Evolutionary conservation across 2,888 invertebrate genomes (phyloP).

Genomic region (Cyaniris semiargus): DNA sequence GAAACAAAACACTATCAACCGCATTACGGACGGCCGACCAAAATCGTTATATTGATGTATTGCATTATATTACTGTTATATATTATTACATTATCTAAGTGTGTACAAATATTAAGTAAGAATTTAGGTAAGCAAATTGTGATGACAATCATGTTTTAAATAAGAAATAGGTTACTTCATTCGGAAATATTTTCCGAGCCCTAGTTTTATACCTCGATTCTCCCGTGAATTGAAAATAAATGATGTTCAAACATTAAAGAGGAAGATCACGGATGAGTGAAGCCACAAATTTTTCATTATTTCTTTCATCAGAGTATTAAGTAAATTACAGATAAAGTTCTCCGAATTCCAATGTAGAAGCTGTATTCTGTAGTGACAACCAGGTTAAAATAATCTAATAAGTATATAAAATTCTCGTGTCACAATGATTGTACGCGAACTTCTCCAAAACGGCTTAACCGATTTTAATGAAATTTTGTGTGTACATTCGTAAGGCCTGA

Average conservation of each 20-base stretch:
- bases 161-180: conserved; percentile 24
- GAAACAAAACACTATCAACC: conserved; percentile 25
- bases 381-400: not conserved
- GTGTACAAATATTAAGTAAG: conserved; percentile 18
- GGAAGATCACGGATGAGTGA: not conserved
- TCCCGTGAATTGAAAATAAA: not conserved
- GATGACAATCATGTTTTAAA: not conserved
- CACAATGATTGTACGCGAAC: too few species aligned
- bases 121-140: not conserved
- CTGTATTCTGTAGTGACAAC: not conserved
- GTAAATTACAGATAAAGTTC: not conserved
- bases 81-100: conserved; percentile 20
- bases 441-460: too few species aligned
- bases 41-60: conserved; percentile 4
- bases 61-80: conserved; percentile 7
- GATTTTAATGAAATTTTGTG: too few species aligned
- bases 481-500: too few species aligned
- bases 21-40: not conserved
- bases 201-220: not conserved
- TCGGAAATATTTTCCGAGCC: not conserved
- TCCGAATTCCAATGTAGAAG: not conserved
- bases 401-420: too few species aligned
- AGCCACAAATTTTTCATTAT: not conserved
- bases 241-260: not conserved
- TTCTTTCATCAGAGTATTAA: not conserved